Conservation (phyloP, 1,140 invertebrate genomes). For the Aradophagus sp. region DNA sequence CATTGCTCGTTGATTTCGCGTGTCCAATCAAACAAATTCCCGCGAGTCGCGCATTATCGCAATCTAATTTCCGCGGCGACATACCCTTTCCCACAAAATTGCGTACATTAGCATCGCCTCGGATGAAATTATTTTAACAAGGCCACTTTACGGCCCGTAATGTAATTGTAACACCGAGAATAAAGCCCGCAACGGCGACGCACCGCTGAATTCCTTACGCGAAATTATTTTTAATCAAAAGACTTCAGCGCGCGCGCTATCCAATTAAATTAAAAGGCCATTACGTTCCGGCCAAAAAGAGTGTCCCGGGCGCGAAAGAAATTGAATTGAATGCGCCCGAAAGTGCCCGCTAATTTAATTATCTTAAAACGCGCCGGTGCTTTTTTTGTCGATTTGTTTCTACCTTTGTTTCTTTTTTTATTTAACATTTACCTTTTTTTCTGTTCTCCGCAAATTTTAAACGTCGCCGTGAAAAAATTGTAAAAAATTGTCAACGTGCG, state of each 20-base stretch:
- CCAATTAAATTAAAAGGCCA: conserved; percentile 40
- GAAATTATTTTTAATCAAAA: conserved; percentile 43
- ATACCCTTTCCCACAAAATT: conserved; percentile 16
- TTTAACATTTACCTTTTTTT: too few relatives aligned
- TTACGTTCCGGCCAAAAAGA: conserved; percentile 8
- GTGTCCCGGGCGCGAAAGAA: background rate
- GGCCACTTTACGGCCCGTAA: conserved; percentile 22
- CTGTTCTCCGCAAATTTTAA: too few relatives aligned
- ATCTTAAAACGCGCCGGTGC: conserved; percentile 10
- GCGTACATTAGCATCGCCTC: conserved; percentile 7
- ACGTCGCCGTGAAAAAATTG: too few relatives aligned
- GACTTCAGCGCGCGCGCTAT: conserved; percentile 10
- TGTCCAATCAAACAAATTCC: too few relatives aligned
- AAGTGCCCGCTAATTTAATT: conserved; percentile 15
- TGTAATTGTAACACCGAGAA: conserved; percentile 19
- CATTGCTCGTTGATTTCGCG: too few relatives aligned
- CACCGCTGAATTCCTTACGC: conserved; percentile 14
- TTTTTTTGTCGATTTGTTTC: background rate
- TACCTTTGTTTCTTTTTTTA: background rate
- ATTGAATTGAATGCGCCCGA: conserved; percentile 14
- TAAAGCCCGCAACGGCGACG: conserved; percentile 15
- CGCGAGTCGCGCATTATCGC: conserved; percentile 1
- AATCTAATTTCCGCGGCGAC: conserved; percentile 14
- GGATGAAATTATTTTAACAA: conserved; percentile 34
- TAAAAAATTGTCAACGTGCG: too few relatives aligned